A percentile compares a stretch with the other conserved stretches of the same genome.
Evolutionary conservation across 2,888 invertebrate species (phyloP).

Genomic region (Pandemis cinnamomeana): DNA sequence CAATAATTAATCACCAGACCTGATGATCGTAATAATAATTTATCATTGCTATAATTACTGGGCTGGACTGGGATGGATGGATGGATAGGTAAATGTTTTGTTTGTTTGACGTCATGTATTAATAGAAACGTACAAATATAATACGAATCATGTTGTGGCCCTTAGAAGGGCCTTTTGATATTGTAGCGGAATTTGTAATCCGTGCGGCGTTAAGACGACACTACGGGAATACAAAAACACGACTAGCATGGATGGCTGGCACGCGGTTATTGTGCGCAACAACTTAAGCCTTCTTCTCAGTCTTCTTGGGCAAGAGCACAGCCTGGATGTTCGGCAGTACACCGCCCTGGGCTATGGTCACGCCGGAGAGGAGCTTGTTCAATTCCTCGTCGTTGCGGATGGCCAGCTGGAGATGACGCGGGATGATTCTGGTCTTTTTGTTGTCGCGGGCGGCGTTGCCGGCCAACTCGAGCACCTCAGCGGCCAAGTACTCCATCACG

Average conservation of each 20-base stretch:
- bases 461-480: conserved; percentile 87
- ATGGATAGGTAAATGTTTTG: neutral
- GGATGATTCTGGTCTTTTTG: conserved; percentile 89
- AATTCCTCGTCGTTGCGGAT: conserved; percentile 92
- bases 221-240: neutral
- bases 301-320: conserved; percentile 89
- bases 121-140: conserved; percentile 4
- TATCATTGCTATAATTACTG: no score
- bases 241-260: neutral
- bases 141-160: conserved; percentile 31
- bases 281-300: conserved; percentile 58
- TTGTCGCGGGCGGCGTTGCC: conserved; percentile 88
- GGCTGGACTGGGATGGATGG: no score
- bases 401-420: conserved; percentile 90
- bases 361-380: conserved; percentile 88
- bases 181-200: neutral
- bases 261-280: neutral
- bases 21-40: no score
- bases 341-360: conserved; percentile 89
- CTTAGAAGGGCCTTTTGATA: conserved; percentile 40
- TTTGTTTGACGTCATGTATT: neutral
- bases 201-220: neutral
- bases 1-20: no score
- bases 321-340: conserved; percentile 92
- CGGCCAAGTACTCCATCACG: conserved; percentile 87